Conservation (phyloP, 2,888 invertebrate genomes). For the Ypsolopha scabrella region DNA sequence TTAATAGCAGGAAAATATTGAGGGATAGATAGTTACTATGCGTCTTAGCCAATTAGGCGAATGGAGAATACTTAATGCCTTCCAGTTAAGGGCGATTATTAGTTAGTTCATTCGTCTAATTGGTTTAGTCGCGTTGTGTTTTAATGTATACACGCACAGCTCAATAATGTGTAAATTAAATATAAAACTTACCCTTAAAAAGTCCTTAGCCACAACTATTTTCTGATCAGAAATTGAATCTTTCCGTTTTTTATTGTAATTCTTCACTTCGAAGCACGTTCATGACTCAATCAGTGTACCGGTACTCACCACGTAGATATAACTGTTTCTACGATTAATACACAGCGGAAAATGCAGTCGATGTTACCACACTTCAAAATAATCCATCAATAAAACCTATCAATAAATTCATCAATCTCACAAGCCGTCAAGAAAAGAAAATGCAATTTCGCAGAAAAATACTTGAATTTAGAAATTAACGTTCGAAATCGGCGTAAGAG, state of each 20-base stretch:
- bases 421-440: not conserved
- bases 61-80: no score
- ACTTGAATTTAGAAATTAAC: slow-evolving; percentile 12
- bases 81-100: no score
- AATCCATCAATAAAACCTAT: not conserved
- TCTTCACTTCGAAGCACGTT: slow-evolving; percentile 7
- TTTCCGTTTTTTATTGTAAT: not conserved
- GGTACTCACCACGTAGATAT: slow-evolving; percentile 29
- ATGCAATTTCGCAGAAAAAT: not conserved
- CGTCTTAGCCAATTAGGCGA: no score
- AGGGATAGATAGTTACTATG: no score
- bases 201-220: no score
- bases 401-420: not conserved
- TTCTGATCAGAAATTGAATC: no score
- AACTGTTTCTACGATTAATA: slow-evolving; percentile 12
- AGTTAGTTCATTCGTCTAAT: no score
- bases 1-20: no score
- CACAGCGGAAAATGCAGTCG: not conserved
- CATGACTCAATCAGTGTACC: slow-evolving; percentile 12
- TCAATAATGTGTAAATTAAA: no score
- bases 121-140: no score
- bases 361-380: not conserved
- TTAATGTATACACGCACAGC: no score
- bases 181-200: no score
- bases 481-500: slow-evolving; percentile 31